Base-by-base conservation (phyloP, 2,113 vertebrate species). In the Lonchura striata region DNA sequence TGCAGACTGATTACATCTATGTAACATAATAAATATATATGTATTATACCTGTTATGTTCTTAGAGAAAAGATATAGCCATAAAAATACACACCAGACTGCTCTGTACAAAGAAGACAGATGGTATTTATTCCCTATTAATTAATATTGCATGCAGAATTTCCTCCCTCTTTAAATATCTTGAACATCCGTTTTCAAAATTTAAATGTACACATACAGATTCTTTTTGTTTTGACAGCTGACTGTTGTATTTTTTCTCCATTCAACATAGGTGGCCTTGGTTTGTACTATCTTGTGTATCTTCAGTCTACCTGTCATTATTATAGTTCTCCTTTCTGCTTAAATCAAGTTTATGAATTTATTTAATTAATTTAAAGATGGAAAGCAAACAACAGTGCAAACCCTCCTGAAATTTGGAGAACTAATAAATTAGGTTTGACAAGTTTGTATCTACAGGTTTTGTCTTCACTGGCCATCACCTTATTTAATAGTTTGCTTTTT, bases 41-140 rank as follows among this genome's bases (percentile, higher is more conserved):
- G 35, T 72, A 57, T 65, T 82, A 39, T 59, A 87, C 57, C 54
- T 87, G 22, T 79, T 91, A 31, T 21, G 15, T 91, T 91, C 66
- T 65, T 6, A 59, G 21, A 91, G 39, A 59, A 87, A 92, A 82
- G 66, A 91, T 69, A 31, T 63, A 47, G 63, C 81, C 28, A 61
- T 65, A 85, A 87, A 79, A 91, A 42, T 13, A 54, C 0, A 3
- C 59, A 61, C 54, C 70, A 76, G 82, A 74, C 66, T 87, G 57
- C 61, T 95, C 59, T 10, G 1, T 79, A 72, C 27, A 35, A 21
- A 61, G 71, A 82, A 88, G 39, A 94, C 59, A 94, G 87, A 87
- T 85, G 70, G 66, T 91, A 91, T 95, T 95, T 97, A 82, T 94
- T 95, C 78, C 69, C 28, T 63, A 80, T 76, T 87, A 94, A 92